Conservation (phyloP, 2,888 invertebrate genomes). For the Scrobipalpa costella region DNA sequence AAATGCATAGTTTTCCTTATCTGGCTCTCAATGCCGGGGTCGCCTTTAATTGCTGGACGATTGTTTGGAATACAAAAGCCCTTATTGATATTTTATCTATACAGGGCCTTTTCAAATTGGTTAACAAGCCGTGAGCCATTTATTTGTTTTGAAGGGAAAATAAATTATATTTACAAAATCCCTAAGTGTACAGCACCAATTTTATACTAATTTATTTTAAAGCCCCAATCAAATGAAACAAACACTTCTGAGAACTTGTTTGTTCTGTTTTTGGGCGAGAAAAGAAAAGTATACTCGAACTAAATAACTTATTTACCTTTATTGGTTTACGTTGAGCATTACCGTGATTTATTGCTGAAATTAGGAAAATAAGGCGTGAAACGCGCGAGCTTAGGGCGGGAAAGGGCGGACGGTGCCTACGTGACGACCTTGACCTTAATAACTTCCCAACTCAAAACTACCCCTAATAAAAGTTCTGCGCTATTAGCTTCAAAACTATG, state of each 20-base stretch:
- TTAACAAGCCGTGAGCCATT: slow-evolving; percentile 7
- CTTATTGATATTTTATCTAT: slow-evolving; percentile 12
- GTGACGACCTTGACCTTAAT: slow-evolving; percentile 6
- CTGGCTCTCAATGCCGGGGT: slow-evolving; percentile 57
- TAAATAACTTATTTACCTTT: slow-evolving; percentile 4
- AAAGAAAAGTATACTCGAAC: not conserved
- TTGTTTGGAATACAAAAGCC: slow-evolving; percentile 21
- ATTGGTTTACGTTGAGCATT: not conserved
- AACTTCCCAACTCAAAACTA: not conserved
- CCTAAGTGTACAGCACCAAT: too few relatives aligned
- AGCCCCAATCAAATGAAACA: too few relatives aligned
- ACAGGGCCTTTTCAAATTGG: slow-evolving; percentile 14
- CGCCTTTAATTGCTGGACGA: slow-evolving; percentile 32
- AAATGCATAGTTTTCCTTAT: slow-evolving; percentile 56
- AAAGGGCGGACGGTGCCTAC: not conserved
- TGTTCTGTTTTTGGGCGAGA: not conserved
- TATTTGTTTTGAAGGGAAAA: not conserved
- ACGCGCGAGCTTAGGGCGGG: slow-evolving; percentile 4
- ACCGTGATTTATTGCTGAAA: slow-evolving; percentile 10
- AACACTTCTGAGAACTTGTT: too few relatives aligned
- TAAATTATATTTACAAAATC: not conserved
- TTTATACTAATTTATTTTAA: too few relatives aligned
- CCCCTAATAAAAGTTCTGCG: slow-evolving; percentile 12
- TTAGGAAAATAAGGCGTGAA: slow-evolving; percentile 20
- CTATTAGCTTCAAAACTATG: not conserved